phyloP scores from a whole-genome alignment of 1,140 invertebrate genomes.

The Platyscapa corneri region DNA sequence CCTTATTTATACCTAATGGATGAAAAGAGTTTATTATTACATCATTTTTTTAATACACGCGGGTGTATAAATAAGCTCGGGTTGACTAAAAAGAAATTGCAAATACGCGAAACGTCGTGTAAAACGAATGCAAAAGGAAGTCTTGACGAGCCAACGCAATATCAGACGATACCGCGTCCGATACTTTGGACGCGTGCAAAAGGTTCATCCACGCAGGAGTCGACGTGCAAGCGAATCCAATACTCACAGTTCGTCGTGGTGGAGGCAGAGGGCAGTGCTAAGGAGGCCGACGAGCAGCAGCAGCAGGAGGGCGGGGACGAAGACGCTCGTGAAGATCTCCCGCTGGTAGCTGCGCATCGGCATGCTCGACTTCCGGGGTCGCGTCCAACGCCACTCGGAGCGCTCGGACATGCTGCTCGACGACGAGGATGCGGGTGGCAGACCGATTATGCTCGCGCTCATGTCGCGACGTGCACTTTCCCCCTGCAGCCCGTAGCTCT shows the following conservation, averaged over 20 bases:
- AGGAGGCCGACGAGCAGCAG: conserved; percentile 80
- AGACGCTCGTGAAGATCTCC: conserved; percentile 82
- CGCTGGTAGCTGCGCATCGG: conserved; percentile 82
- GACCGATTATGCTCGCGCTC: conserved; percentile 69
- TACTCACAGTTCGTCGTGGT: conserved; percentile 87
- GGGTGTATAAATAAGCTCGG: too few relatives aligned
- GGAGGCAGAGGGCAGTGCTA: conserved; percentile 84
- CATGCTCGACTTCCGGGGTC: conserved; percentile 76
- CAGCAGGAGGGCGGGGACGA: conserved; percentile 81
- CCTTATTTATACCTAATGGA: too few relatives aligned
- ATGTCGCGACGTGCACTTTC: conserved; percentile 64
- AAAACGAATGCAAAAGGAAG: too few relatives aligned
- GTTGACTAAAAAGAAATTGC: too few relatives aligned
- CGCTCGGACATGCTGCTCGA: conserved; percentile 50
- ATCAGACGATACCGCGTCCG: too few relatives aligned
- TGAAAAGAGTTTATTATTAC: too few relatives aligned
- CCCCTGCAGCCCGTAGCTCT: conserved; percentile 59
- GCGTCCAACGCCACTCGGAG: conserved; percentile 75
- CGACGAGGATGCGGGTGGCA: conserved; percentile 64
- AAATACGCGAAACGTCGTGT: too few relatives aligned
- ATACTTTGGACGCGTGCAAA: too few relatives aligned
- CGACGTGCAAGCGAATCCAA: neutral
- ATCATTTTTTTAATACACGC: too few relatives aligned
- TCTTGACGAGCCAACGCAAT: too few relatives aligned
- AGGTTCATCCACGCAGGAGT: too few relatives aligned